Base-by-base conservation (phyloP, 1,140 invertebrate genomes). In the Cataglyphis hispanica region DNA sequence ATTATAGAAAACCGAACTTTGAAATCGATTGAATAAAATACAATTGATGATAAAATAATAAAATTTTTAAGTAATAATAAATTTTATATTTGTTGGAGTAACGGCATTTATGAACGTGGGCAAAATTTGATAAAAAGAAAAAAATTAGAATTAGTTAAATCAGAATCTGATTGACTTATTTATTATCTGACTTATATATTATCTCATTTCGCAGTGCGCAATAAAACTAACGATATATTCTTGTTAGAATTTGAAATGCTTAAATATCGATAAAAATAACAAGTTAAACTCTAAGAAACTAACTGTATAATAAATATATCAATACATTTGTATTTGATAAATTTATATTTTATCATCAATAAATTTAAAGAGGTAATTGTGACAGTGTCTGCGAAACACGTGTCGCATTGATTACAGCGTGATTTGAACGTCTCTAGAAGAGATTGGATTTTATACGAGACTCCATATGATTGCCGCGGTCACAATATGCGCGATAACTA, bases 401-500 rank as follows among this genome's bases (percentile, higher is more conserved):
- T 60, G 53, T 60, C 37, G 3, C 50, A 74, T 60, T 43, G 53
- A 34, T 13, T 37, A 67, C 13, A 40, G 50, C 37, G 31, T 27
- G 77, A 40, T 25, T 69, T 40, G 64, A 69, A 11, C 10, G 16
- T 11, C 7, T 80, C 4, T 67, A 40, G 31, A 80, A 80, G 31
- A 67, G 6, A 31, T 56, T 67, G 19, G 11, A 4, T 43, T n/a
- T n/a, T n/a, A n/a, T 37, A 3, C 19, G 4, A 37, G 46, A 5
- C 63, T 10, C 19, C 34, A 11, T n/a, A 3, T 31, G 31, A 66
- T 25, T 13, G 31, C 22, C 19, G 22, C 66, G 8, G 5, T 58
- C 46, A 53, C 76, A 69, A 80, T 67, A 58, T 53, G 61, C 22
- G 46, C 50, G 70, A 84, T 86, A 72, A 84, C 60, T 66, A 75